Conservation (phyloP, 2,797 vertebrate species). For the Enteromius fasciolatus region DNA sequence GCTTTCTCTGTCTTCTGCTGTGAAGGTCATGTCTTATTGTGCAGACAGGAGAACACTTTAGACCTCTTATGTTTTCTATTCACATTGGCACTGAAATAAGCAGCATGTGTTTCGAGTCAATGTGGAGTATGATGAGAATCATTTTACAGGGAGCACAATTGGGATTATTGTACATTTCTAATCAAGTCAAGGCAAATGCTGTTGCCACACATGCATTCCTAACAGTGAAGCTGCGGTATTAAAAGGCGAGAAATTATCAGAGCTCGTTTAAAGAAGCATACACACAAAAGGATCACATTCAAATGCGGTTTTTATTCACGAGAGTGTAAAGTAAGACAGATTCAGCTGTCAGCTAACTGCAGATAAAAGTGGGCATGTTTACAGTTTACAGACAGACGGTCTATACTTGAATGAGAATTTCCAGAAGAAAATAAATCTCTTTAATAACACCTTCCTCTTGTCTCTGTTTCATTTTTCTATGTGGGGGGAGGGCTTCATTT, state of each 20-base stretch:
- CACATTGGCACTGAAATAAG: slow-evolving; percentile 17
- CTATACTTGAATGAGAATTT: slow-evolving; percentile 42
- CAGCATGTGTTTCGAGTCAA: not conserved
- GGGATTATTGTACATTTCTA: slow-evolving; percentile 15
- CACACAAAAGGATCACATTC: slow-evolving; percentile 50
- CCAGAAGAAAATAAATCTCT: slow-evolving; percentile 41
- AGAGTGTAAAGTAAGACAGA: slow-evolving; percentile 26
- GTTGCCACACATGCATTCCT: not conserved
- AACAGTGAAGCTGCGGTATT: not conserved
- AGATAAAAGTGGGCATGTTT: slow-evolving; percentile 45
- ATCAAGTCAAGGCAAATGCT: slow-evolving; percentile 16
- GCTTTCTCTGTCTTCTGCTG: slow-evolving; percentile 68
- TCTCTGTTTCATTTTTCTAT: slow-evolving; percentile 28
- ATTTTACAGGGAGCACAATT: not conserved
- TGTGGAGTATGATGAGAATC: not conserved
- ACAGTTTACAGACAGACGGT: slow-evolving; percentile 49
- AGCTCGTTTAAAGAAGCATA: not conserved
- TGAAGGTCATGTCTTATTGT: slow-evolving; percentile 71
- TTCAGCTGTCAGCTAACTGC: slow-evolving; percentile 38
- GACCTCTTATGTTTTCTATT: slow-evolving; percentile 23
- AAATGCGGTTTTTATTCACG: slow-evolving; percentile 54
- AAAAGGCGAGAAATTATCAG: slow-evolving; percentile 8
- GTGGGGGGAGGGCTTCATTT: slow-evolving; percentile 65
- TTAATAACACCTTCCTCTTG: slow-evolving; percentile 37
- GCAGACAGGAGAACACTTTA: slow-evolving; percentile 28